Evolutionary conservation across 2,113 vertebrate species (phyloP).

Genomic region (Pseudopipra pipra): DNA sequence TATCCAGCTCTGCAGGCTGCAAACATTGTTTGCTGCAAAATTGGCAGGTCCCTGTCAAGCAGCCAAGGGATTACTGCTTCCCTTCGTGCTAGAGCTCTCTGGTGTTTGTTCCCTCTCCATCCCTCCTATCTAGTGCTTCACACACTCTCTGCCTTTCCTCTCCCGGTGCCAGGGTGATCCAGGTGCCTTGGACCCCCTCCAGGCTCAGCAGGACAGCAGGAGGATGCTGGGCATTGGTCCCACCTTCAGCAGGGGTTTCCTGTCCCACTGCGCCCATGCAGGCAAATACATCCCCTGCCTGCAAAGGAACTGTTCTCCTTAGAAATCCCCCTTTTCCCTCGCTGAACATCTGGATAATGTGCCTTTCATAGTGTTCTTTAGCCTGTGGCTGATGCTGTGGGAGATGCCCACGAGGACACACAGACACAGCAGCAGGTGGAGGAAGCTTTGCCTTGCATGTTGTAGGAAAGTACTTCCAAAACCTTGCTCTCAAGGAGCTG

Average conservation of each 20-base stretch:
- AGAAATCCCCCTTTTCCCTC: neutral
- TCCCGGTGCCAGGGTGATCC: neutral
- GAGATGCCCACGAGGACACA: neutral
- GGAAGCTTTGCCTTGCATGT: neutral
- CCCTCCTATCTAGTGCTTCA: neutral
- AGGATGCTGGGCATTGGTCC: neutral
- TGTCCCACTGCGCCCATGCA: accelerated
- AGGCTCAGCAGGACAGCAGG: neutral
- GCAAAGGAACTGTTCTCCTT: neutral
- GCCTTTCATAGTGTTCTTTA: neutral
- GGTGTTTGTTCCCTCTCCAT: neutral
- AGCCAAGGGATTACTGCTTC: conserved; percentile 27
- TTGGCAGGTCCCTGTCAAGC: neutral
- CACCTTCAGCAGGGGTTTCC: neutral
- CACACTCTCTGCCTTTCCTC: neutral
- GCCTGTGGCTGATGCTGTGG: neutral
- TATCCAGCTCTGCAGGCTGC: neutral
- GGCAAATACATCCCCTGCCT: neutral
- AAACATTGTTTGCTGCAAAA: neutral
- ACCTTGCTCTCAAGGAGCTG: accelerated
- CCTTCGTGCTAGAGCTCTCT: neutral
- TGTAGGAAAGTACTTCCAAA: neutral
- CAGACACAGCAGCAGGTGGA: neutral
- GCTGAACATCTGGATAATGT: accelerated
- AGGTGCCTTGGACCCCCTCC: neutral